Conservation (phyloP, 2,797 vertebrate species). For the Rhinichthys osculus region DNA sequence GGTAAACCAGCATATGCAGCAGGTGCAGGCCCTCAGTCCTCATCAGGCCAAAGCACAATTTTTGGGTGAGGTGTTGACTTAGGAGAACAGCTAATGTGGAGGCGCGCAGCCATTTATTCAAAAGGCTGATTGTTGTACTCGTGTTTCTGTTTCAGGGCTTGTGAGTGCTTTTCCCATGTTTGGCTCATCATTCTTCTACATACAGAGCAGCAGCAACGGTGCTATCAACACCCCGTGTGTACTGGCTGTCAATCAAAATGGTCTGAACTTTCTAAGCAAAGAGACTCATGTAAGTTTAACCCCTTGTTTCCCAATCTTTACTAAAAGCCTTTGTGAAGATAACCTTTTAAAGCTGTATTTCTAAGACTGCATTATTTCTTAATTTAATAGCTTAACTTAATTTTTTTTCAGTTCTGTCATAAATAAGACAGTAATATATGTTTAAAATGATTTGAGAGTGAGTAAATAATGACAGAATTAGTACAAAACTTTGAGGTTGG, state of each 20-base stretch:
- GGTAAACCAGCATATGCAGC: slow-evolving; percentile 87
- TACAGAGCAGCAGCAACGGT: slow-evolving; percentile 91
- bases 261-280: slow-evolving; percentile 93
- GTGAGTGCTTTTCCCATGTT: slow-evolving; percentile 95
- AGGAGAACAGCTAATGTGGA: neutral
- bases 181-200: slow-evolving; percentile 96
- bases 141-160: slow-evolving; percentile 80
- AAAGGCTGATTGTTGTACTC: slow-evolving; percentile 7
- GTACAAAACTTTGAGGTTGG: neutral
- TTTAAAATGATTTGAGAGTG: neutral
- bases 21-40: slow-evolving; percentile 90
- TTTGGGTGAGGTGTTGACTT: slow-evolving; percentile 81
- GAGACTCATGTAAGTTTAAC: slow-evolving; percentile 87
- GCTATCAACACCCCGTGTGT: slow-evolving; percentile 89
- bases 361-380: neutral
- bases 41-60: slow-evolving; percentile 95
- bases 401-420: fast-evolving
- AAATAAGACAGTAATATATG: neutral
- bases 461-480: neutral
- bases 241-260: slow-evolving; percentile 93
- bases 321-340: neutral
- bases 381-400: neutral
- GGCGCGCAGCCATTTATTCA: neutral
- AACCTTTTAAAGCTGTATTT: neutral
- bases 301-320: neutral